Conservation (phyloP, 2,888 invertebrate genomes). For the Orthosia cruda region DNA sequence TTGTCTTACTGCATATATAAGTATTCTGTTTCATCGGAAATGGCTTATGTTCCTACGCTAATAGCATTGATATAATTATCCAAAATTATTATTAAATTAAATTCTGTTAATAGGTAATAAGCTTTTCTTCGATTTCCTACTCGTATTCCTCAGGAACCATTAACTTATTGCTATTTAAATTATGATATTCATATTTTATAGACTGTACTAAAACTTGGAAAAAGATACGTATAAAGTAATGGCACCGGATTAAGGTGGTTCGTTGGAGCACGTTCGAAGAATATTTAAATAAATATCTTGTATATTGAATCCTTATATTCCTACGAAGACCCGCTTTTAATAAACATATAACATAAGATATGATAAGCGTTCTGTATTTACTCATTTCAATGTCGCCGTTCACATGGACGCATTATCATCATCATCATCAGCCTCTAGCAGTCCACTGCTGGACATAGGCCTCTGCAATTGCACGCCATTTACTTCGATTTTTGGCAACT, state of each 20-base stretch:
- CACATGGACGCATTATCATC: too few species aligned
- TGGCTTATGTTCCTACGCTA: not conserved
- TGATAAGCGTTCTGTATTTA: not conserved
- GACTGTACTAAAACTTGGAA: not conserved
- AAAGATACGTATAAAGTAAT: not conserved
- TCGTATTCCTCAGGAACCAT: not conserved
- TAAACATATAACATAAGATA: not conserved
- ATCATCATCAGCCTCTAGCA: too few species aligned
- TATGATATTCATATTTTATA: not conserved
- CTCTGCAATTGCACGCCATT: too few species aligned
- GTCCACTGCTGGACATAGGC: too few species aligned
- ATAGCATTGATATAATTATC: not conserved
- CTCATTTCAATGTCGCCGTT: too few species aligned
- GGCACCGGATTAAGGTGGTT: not conserved
- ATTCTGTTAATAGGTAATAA: not conserved
- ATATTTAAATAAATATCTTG: constrained; percentile 15
- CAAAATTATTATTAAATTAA: not conserved
- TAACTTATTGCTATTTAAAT: too few species aligned
- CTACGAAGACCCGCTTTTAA: not conserved
- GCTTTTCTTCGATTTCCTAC: too few species aligned
- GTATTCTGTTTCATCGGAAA: not conserved
- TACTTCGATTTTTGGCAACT: too few species aligned
- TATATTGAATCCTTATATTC: not conserved
- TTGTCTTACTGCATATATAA: not conserved
- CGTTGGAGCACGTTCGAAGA: not conserved